phyloP scores from a whole-genome alignment of 2,888 invertebrate genomes.

The Myopa testacea region DNA sequence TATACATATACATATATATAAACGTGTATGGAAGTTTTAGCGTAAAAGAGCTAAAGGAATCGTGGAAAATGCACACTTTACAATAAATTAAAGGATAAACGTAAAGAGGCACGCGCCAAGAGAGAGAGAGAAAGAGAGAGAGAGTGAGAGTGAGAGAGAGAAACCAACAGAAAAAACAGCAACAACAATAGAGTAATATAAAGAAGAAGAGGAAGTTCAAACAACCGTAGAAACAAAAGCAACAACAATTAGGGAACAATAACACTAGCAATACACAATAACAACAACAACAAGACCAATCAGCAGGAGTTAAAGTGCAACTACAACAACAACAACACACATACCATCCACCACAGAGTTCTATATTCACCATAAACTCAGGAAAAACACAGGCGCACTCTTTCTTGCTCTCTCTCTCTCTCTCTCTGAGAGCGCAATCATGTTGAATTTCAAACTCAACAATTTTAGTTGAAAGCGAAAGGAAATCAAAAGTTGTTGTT shows the following conservation, averaged over 20 bases:
- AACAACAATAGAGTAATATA: background rate
- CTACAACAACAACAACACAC: too few relatives aligned
- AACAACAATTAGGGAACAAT: background rate
- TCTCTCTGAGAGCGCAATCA: background rate
- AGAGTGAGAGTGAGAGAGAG: background rate
- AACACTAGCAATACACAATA: background rate
- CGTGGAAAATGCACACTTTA: constrained; percentile 1
- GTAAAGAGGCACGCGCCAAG: background rate
- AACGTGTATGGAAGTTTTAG: background rate
- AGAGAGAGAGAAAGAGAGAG: too few relatives aligned
- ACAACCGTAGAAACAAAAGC: background rate
- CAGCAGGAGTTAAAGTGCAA: too few relatives aligned
- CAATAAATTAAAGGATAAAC: constrained; percentile 23
- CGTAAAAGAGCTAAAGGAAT: background rate
- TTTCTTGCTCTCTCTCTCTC: background rate
- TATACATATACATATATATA: background rate
- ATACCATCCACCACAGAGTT: background rate
- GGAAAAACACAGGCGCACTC: background rate
- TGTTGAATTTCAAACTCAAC: background rate
- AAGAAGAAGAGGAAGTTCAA: too few relatives aligned
- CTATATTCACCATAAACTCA: background rate
- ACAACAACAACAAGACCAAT: too few relatives aligned
- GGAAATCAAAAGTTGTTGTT: constrained; percentile 28
- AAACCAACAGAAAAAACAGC: background rate
- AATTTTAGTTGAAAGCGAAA: constrained; percentile 44